Evolutionary conservation across 2,113 vertebrate species (phyloP).

Genomic region (Aplodontia rufa): DNA sequence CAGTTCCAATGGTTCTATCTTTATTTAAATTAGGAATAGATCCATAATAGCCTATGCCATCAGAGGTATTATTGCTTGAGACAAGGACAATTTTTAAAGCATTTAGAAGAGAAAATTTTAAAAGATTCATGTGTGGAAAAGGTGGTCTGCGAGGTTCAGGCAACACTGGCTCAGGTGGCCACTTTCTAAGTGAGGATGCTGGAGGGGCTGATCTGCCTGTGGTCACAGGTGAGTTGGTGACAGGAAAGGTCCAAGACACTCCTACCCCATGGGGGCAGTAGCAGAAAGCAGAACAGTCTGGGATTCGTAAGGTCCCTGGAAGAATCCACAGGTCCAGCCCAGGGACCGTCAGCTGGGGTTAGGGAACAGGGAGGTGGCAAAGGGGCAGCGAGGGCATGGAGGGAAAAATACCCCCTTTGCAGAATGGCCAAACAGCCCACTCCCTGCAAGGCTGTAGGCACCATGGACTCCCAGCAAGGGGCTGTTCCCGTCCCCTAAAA

Average conservation of each 20-base stretch:
- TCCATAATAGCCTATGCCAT: neutral
- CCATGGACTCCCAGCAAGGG: neutral
- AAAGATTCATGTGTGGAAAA: neutral
- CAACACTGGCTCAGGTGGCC: neutral
- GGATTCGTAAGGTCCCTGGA: neutral
- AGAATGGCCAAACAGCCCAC: rapidly evolving
- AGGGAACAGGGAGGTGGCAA: neutral
- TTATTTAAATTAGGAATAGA: neutral
- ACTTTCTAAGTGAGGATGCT: neutral
- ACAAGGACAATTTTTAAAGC: neutral
- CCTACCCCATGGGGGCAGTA: neutral
- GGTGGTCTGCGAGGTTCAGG: neutral
- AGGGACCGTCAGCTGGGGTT: neutral
- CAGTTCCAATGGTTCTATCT: neutral
- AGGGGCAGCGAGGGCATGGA: neutral
- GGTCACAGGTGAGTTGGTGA: neutral
- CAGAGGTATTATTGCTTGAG: neutral
- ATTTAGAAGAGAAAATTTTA: neutral
- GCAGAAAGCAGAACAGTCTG: neutral
- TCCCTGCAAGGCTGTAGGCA: neutral
- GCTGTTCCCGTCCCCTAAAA: neutral
- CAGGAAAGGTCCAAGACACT: neutral
- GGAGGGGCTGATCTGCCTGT: neutral
- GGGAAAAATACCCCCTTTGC: neutral
- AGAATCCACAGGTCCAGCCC: neutral